Percentiles rank a stretch among this genome's conserved stretches.
These are phyloP conservation scores for Poecile atricapillus DNA, from an alignment of 2,113 vertebrate genomes.

Conservation along the genomic window DNA sequence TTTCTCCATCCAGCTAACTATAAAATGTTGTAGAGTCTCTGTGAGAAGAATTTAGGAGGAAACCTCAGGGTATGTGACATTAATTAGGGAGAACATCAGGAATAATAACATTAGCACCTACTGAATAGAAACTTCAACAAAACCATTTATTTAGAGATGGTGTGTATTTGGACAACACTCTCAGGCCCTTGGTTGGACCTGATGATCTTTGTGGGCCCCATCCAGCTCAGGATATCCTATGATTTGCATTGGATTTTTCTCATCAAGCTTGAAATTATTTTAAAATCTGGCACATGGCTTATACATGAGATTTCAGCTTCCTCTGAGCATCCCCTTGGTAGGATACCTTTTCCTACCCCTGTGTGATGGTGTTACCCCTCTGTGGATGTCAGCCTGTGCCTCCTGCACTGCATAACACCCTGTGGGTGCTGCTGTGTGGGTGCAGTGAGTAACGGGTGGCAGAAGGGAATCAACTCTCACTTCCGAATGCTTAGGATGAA, in stretches of 20 bases:
- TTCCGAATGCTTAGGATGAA: neutral
- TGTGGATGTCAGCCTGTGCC: neutral
- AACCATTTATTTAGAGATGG: neutral
- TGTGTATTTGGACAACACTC: neutral
- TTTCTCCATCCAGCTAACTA: neutral
- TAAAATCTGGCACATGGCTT: neutral
- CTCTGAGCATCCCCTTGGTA: too few species aligned
- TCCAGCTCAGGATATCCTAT: neutral
- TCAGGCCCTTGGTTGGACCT: neutral
- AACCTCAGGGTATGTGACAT: neutral
- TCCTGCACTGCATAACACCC: fast-evolving
- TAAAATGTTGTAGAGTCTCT: neutral
- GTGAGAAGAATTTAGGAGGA: neutral
- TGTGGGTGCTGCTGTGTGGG: fast-evolving
- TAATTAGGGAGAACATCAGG: neutral
- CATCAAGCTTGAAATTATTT: neutral
- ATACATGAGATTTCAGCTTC: neutral
- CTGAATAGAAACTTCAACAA: neutral
- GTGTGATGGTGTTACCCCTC: neutral
- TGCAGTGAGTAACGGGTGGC: neutral
- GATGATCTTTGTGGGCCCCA: neutral
- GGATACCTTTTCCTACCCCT: neutral
- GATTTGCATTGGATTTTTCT: neutral
- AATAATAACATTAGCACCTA: neutral
- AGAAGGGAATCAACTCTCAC: neutral